Base-by-base conservation (phyloP, 2,113 vertebrate genomes). In the Sorex araneus region DNA sequence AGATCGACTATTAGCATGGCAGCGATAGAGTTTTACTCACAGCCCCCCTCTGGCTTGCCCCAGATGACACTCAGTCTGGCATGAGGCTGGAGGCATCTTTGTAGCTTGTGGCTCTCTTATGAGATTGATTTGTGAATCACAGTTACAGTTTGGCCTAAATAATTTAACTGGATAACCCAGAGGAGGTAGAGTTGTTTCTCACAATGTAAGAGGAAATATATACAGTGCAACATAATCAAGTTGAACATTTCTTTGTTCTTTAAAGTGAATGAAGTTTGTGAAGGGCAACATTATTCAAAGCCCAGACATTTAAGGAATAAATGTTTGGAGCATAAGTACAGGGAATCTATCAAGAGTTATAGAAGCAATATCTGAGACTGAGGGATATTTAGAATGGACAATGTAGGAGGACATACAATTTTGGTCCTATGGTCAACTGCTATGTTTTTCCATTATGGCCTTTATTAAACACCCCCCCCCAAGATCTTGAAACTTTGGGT, bases 361-460 rank as follows among this genome's bases (percentile, higher is more conserved):
- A 30, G 21, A 86, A 36, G 40, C 9, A 36, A 21, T 69, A 45
- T 13, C 8, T 87, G 67, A 50, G 27, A 21, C 27, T 63, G 16
- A 83, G 47, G 15, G 3, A 3, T 67, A 70, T 23, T 60, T 85
- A 78, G 9, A 71, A 32, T 50, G 19, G 6, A 71, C 4, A 16
- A 4, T 64, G 32, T 54, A 93, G 4, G 19, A 60, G 0, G 36
- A 50, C 34, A 11, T 47, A 15, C 7, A 84, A 6, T 12, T 71
- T 19, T 43, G n/a, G 19, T 4, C 7, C 6, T 78, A 64, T 64
- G 21, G 73, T 34, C 23, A 67, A 79, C 32, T n/a, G 10, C 5
- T 66, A 8, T 64, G 60, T 91, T 94, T 94, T 54, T 25, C 66
- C 40, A 64, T 23, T 78, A 73, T n/a, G 1, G 40, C 40, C 40